Percentiles rank a stretch among this genome's conserved stretches.
phyloP scores from a whole-genome alignment of 2,797 vertebrate genomes.

The Mormyrus proboscirostris region DNA sequence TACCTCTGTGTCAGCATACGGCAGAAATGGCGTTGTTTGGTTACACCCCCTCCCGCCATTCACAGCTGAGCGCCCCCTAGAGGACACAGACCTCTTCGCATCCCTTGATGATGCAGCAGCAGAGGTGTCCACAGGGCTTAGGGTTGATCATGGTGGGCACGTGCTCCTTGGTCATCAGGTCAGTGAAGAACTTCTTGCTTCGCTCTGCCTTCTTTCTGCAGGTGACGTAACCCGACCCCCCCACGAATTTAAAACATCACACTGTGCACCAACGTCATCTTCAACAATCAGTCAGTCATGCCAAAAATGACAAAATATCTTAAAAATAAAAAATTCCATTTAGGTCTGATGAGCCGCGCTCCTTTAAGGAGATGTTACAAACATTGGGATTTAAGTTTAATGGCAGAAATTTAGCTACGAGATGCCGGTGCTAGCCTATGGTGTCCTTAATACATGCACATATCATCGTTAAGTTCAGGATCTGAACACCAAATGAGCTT shows the following conservation, averaged over 20 bases:
- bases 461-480: background rate
- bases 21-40: background rate
- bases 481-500: background rate
- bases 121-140: slow-evolving; percentile 90
- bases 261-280: background rate
- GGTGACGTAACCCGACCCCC: background rate
- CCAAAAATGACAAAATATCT: background rate
- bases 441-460: background rate
- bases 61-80: background rate
- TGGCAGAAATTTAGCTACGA: background rate
- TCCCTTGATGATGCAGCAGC: slow-evolving; percentile 85
- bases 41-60: background rate
- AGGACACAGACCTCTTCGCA: slow-evolving; percentile 78
- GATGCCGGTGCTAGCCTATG: background rate
- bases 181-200: slow-evolving; percentile 88
- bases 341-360: background rate
- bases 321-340: background rate
- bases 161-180: slow-evolving; percentile 82
- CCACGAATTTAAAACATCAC: background rate
- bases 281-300: background rate
- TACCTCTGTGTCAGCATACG: background rate
- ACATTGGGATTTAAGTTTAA: background rate
- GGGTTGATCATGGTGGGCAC: slow-evolving; percentile 92
- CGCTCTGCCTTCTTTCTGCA: slow-evolving; percentile 90
- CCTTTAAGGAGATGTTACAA: background rate